Percentiles rank a stretch among this genome's conserved stretches.
Evolutionary conservation across 2,797 vertebrate species (phyloP).

Genomic region (Microctenopoma stevenorrisi): DNA sequence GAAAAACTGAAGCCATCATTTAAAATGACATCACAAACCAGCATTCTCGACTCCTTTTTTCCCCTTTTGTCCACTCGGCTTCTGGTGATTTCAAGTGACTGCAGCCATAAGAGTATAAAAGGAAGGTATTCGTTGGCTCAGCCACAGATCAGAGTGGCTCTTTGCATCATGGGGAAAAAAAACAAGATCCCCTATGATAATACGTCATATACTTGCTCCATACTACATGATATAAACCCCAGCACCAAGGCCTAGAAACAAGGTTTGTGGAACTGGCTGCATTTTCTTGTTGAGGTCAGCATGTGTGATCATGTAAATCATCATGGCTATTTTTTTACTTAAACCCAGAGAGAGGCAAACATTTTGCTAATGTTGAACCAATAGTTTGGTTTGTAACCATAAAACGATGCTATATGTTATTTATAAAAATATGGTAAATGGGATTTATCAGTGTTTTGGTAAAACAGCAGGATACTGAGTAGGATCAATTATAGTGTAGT

Average conservation of each 20-base stretch:
- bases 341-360: not conserved
- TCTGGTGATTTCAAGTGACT: slow-evolving; percentile 46
- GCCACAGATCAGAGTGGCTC: slow-evolving; percentile 27
- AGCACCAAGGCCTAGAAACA: slow-evolving; percentile 49
- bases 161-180: slow-evolving; percentile 14
- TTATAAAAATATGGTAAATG: not conserved
- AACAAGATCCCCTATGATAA: not conserved
- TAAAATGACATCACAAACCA: slow-evolving; percentile 50
- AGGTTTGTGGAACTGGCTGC: slow-evolving; percentile 56
- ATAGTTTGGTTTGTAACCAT: not conserved
- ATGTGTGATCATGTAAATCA: slow-evolving; percentile 15
- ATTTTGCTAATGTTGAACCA: not conserved
- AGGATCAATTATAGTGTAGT: not conserved
- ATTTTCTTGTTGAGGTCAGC: slow-evolving; percentile 59
- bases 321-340: not conserved
- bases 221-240: slow-evolving; percentile 17
- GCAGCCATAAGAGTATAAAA: slow-evolving; percentile 14
- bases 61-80: slow-evolving; percentile 21
- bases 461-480: not conserved
- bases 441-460: not conserved
- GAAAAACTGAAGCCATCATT: slow-evolving; percentile 40
- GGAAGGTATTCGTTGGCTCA: slow-evolving; percentile 29
- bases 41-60: slow-evolving; percentile 24
- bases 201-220: slow-evolving; percentile 3
- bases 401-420: not conserved